Base-by-base conservation (phyloP, 2,888 invertebrate species). In the Agrotis segetum region DNA sequence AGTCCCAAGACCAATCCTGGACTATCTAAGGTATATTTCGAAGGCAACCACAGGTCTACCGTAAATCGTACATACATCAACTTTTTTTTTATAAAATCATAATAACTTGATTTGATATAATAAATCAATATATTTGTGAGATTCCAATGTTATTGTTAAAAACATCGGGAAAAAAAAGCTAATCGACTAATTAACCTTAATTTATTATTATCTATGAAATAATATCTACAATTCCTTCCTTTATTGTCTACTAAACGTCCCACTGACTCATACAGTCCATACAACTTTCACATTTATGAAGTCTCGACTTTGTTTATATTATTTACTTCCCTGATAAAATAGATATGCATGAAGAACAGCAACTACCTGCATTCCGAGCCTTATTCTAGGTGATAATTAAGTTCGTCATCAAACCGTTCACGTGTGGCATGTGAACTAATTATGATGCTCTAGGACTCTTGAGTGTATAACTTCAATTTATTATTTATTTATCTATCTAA, bases 261-360 rank as follows among this genome's bases (percentile, higher is more conserved):
- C 29, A 21, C 4, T 77, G 72, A 73, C 46, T 69, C 64, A 79
- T 52, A 19, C 16, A 49, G n/a, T n/a, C 21, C 49, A 49, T 24
- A 81, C 56, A 67, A 50, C 64, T 81, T 77, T 67, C 62, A 34
- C 49, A 58, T n/a, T n/a, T 58, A 9, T 49, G 50, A n/a, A 16
- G 19, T 60, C 16, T n/a, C 19, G 62, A 47, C 65, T 76, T 55
- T 67, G 63, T 80, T 73, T 66, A 50, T 53, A 49, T 59, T 52
- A 29, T 59, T 58, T 72, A 74, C 46, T 62, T 79, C 60, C 61
- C 44, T 56, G 56, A 64, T 76, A 55, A 52, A 61, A 52, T n/a
- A 19, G 44, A 71, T 50, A 65, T 0, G 53, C 53, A 50, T 29
- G 76, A 59, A 68, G 63, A 67, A 7, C 56, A 14, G 61, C 21